Evolutionary conservation across 2,113 vertebrate genomes (phyloP).

Genomic region (Cinclus mexicanus): DNA sequence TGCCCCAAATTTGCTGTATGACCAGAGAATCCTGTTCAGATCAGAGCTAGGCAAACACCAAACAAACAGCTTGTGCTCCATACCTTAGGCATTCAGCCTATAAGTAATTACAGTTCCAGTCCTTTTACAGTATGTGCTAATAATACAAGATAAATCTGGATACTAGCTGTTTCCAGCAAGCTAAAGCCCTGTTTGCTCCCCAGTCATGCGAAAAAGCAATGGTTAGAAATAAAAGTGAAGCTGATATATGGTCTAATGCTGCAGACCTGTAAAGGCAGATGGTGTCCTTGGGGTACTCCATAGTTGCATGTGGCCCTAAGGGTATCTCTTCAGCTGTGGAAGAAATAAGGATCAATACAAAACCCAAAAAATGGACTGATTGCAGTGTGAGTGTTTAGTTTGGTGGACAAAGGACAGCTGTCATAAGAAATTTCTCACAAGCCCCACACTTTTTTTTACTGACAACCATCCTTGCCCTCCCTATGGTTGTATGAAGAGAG

Average conservation of each 20-base stretch:
- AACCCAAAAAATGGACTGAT: background rate
- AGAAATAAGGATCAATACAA: background rate
- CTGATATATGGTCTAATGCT: background rate
- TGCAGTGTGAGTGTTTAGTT: background rate
- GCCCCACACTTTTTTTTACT: background rate
- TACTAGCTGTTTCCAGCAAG: background rate
- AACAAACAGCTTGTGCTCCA: background rate
- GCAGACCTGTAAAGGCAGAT: background rate
- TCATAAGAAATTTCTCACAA: background rate
- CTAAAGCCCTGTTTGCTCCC: background rate
- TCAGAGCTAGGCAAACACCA: background rate
- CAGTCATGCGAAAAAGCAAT: accelerated
- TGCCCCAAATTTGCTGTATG: background rate
- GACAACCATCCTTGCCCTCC: background rate
- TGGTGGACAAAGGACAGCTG: background rate
- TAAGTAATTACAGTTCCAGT: background rate
- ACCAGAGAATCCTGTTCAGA: background rate
- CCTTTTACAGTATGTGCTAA: background rate
- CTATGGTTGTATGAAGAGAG: background rate
- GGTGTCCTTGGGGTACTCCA: background rate
- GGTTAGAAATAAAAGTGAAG: background rate
- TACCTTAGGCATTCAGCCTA: background rate
- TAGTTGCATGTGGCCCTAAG: accelerated
- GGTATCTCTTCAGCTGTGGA: background rate
- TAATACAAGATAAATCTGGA: background rate